These are phyloP conservation scores for Helogale parvula DNA, from an alignment of 2,113 vertebrate genomes.

Conservation along the genomic window DNA sequence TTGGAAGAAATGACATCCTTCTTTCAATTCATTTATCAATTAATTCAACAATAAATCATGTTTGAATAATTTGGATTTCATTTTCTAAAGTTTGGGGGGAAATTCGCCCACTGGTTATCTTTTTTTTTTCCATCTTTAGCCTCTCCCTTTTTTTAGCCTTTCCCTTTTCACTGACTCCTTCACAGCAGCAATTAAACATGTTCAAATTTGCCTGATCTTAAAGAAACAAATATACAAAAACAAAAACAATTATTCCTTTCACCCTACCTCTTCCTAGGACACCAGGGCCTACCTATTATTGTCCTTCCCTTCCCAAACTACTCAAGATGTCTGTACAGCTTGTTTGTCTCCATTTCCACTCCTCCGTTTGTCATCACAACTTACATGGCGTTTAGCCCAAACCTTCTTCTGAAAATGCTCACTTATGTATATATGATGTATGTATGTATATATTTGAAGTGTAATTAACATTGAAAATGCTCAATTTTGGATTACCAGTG, in stretches of 20 bases:
- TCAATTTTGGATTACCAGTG: neutral
- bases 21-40: neutral
- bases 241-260: neutral
- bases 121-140: neutral
- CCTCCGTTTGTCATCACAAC: neutral
- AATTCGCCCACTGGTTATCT: neutral
- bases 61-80: neutral
- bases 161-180: neutral
- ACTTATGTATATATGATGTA: neutral
- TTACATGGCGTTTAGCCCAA: neutral
- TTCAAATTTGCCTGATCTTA: neutral
- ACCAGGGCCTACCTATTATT: neutral
- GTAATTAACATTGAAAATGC: neutral
- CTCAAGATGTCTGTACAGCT: neutral
- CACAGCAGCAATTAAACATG: neutral
- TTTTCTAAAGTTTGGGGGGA: neutral
- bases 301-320: neutral
- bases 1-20: neutral
- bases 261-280: neutral
- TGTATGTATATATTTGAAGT: neutral
- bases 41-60: neutral
- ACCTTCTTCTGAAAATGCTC: neutral
- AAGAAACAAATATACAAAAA: slow-evolving; percentile 1
- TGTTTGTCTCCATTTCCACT: neutral
- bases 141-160: neutral